Evolutionary conservation across 1,140 invertebrate species (phyloP), one percentile per base, ranked within the genome.

Genomic region (Drosophila murphyi): DNA sequence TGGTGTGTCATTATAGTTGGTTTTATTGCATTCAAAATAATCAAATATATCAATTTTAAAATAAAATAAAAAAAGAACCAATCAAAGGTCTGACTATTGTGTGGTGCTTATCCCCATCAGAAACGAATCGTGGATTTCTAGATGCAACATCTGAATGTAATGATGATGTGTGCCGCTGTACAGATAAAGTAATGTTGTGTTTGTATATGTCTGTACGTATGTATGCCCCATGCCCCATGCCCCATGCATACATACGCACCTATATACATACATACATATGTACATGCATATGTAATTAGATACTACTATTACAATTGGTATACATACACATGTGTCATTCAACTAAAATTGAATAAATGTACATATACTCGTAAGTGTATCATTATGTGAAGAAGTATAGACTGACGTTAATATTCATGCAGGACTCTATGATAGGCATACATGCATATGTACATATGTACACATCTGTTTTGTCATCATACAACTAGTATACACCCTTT

Each of bases 131-230:
- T 50, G 20, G 39, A 35, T 35, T 39, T 65, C 5, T 34, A 39
- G 31, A 57, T 57, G 54, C 52, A 52, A 50, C 35, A 39, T 34
- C 31, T 35, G 45, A 35, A 35, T 31, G 41, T 51, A 55, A 57
- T 51, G 45, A 51, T 65, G 35, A 64, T 56, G 32, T 52, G 67
- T 69, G 48, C 65, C 41, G 50, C 68, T 62, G 59, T 55, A 45
- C 39, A 62, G 20, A 35, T 37, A 52, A 34, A 7, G 37, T 43
- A 39, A 37, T 50, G 34, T 52, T 39, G 43, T 12, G 7, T 41
- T 37, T 69, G 45, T 62, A 52, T 54, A 29, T 61, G 31, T 69
- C 56, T 47, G 35, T 51, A 37, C 32, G 39, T 55, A 63, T 43
- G 51, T 54, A 63, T 51, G 39, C 52, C 29, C n/a, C 35, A 64